Evolutionary conservation across 1,140 invertebrate species (phyloP).

Genomic region (Drosophila elegans): DNA sequence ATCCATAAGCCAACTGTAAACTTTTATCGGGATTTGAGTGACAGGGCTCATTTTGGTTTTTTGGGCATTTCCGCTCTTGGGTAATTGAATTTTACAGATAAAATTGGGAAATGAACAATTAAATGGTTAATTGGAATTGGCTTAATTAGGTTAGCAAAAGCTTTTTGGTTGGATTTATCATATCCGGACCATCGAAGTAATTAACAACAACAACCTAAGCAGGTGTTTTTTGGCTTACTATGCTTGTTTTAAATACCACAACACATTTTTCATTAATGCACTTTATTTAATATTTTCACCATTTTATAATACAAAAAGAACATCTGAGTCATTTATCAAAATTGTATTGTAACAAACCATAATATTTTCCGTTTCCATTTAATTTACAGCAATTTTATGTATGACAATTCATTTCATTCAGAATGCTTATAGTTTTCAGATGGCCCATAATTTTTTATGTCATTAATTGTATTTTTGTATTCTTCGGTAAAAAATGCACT

Average conservation of each 20-base stretch:
- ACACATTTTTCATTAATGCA: too few species aligned
- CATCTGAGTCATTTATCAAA: constrained; percentile 6
- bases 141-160: background rate
- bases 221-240: background rate
- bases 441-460: constrained; percentile 1
- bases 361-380: background rate
- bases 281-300: background rate
- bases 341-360: background rate
- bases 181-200: background rate
- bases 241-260: too few species aligned
- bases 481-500: constrained; percentile 45
- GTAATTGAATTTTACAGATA: constrained; percentile 33
- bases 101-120: constrained; percentile 13
- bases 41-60: constrained; percentile 39
- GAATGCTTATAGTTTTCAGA: constrained; percentile 12
- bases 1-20: constrained; percentile 37
- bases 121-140: constrained; percentile 15
- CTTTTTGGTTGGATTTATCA: background rate
- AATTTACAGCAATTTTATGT: background rate
- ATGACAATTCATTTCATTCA: background rate
- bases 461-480: constrained; percentile 13
- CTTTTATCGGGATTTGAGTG: constrained; percentile 50
- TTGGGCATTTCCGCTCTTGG: constrained; percentile 26
- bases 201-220: background rate
- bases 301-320: constrained; percentile 6